phyloP scores from a whole-genome alignment of 2,113 vertebrate genomes.

The Ploceus nigricollis region DNA sequence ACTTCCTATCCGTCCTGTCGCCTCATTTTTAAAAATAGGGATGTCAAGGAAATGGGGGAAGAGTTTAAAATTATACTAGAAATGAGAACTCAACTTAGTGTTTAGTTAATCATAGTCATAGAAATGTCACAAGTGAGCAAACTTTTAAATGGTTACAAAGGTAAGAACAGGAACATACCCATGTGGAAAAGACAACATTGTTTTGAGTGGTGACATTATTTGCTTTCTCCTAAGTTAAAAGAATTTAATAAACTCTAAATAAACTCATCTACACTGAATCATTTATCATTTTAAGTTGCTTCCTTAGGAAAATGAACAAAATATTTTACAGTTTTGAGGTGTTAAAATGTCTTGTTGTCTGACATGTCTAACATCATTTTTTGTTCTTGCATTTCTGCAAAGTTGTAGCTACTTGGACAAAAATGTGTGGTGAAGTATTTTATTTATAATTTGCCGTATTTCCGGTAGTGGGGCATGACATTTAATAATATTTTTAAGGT shows the following conservation, averaged over 20 bases:
- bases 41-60: neutral
- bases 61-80: neutral
- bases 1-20: neutral
- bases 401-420: neutral
- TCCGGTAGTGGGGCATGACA: neutral
- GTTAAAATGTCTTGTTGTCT: neutral
- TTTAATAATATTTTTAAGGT: neutral
- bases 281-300: neutral
- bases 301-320: neutral
- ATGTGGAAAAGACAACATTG: neutral
- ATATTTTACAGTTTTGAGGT: neutral
- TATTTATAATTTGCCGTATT: neutral
- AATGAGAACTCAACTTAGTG: neutral
- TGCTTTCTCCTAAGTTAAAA: neutral
- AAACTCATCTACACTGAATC: neutral
- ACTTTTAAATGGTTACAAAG: neutral
- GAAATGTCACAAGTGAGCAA: neutral
- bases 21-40: neutral
- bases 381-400: neutral
- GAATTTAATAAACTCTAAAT: neutral
- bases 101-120: constrained; percentile 1
- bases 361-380: neutral
- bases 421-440: neutral
- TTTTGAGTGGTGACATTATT: neutral
- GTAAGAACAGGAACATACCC: neutral